Evolutionary conservation across 1,140 invertebrate genomes (phyloP).

Genomic region (Brachionus paranguensis): DNA sequence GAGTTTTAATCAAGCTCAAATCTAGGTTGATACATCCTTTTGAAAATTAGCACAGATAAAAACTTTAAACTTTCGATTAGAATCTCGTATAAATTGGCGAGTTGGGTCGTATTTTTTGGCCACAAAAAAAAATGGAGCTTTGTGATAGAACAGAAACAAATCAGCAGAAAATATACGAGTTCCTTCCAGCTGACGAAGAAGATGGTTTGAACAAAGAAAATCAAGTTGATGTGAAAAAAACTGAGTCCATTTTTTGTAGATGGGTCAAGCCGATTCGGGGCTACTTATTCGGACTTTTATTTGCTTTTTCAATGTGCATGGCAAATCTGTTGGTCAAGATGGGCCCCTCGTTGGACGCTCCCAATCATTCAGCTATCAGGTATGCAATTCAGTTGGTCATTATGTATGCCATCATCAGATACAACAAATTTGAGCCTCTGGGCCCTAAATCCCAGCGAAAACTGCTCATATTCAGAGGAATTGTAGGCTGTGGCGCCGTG

Average conservation of each 20-base stretch:
- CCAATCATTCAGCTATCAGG: constrained; percentile 10
- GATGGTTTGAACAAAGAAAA: background rate
- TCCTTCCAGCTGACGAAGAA: background rate
- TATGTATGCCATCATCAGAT: background rate
- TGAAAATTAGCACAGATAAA: background rate
- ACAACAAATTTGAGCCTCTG: background rate
- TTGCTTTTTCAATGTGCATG: constrained; percentile 35
- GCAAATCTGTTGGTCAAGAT: constrained; percentile 28
- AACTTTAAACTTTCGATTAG: background rate
- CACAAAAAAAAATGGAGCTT: background rate
- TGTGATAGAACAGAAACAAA: background rate
- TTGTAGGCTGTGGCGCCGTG: background rate
- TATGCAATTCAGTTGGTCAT: background rate
- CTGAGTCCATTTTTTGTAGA: background rate
- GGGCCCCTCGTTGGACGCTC: constrained; percentile 11
- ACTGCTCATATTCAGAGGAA: background rate
- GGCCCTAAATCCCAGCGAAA: background rate
- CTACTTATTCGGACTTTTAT: background rate
- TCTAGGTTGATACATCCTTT: constrained; percentile 7
- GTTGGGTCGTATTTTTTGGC: background rate
- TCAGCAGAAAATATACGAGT: background rate
- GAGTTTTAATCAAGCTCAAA: background rate
- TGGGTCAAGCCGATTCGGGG: background rate
- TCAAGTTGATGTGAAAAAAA: background rate
- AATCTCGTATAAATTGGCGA: background rate